Conservation (phyloP, 2,888 invertebrate genomes). For the Andrena dorsata region DNA sequence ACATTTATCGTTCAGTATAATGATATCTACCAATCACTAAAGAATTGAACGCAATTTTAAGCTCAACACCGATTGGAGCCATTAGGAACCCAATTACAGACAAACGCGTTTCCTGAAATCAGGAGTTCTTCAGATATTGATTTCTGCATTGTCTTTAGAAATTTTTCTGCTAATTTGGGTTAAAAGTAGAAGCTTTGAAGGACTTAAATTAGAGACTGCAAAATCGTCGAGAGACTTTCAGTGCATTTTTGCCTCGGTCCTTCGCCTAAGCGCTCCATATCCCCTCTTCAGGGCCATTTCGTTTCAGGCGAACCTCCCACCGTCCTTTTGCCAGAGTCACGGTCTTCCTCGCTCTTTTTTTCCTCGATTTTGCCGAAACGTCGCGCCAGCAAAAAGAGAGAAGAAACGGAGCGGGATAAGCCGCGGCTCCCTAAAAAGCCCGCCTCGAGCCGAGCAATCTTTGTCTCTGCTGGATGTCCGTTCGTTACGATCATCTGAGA, state of each 20-base stretch:
- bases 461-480: slow-evolving; percentile 31
- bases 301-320: slow-evolving; percentile 72
- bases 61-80: neutral
- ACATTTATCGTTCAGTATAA: slow-evolving; percentile 10
- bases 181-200: neutral
- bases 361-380: slow-evolving; percentile 60
- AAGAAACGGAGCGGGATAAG: slow-evolving; percentile 44
- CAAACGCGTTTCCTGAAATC: too few relatives aligned
- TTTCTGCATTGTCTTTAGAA: too few relatives aligned
- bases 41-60: neutral
- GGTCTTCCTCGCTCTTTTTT: slow-evolving; percentile 59
- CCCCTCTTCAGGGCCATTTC: slow-evolving; percentile 47
- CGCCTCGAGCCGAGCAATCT: slow-evolving; percentile 17
- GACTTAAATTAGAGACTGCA: neutral
- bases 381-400: slow-evolving; percentile 73
- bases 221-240: neutral
- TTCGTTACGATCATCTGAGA: slow-evolving; percentile 39
- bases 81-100: neutral
- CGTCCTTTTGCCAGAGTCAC: slow-evolving; percentile 44
- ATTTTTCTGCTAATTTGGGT: too few relatives aligned
- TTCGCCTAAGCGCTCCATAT: slow-evolving; percentile 39
- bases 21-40: neutral
- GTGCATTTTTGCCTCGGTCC: neutral
- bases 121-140: too few relatives aligned
- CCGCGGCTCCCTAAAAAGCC: slow-evolving; percentile 23